A percentile compares a stretch with the other conserved stretches of the same genome.
phyloP scores from a whole-genome alignment of 23 tunicate genomes.

The Botrylloides violaceus region DNA sequence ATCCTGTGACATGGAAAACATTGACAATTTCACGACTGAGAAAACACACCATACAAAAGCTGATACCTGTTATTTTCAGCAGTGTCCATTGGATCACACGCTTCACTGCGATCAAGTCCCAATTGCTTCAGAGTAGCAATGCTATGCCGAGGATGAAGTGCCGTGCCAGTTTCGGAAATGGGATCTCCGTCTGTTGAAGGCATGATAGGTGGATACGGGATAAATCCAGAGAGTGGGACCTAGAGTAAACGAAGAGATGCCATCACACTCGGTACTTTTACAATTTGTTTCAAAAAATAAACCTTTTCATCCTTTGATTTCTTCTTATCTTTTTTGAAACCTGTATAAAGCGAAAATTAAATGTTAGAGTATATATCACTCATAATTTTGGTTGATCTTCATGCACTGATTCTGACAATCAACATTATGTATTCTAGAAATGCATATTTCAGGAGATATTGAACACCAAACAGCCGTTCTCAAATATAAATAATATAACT shows the following conservation, averaged over 20 bases:
- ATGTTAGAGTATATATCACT: no score
- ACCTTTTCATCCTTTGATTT: no score
- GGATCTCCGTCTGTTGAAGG: slow-evolving; percentile 6
- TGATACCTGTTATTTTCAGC: slow-evolving; percentile 20
- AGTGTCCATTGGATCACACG: slow-evolving; percentile 11
- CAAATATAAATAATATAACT: no score
- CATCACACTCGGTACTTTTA: no score
- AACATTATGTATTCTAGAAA: no score
- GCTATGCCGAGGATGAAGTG: slow-evolving; percentile 13
- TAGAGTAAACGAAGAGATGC: background rate
- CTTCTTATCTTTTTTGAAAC: no score
- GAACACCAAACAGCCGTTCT: no score
- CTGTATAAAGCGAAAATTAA: no score
- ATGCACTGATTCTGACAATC: no score
- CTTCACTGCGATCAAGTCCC: slow-evolving; percentile 9
- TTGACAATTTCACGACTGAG: background rate
- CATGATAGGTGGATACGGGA: slow-evolving; percentile 3
- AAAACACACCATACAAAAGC: background rate
- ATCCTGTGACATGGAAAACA: background rate
- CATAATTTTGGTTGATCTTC: no score
- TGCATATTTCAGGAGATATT: no score
- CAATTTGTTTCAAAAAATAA: no score
- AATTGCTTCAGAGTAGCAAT: slow-evolving; percentile 7
- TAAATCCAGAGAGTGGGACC: background rate
- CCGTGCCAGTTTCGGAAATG: background rate